phyloP scores from a whole-genome alignment of 2,797 vertebrate genomes.

The Manis crassicaudata region DNA sequence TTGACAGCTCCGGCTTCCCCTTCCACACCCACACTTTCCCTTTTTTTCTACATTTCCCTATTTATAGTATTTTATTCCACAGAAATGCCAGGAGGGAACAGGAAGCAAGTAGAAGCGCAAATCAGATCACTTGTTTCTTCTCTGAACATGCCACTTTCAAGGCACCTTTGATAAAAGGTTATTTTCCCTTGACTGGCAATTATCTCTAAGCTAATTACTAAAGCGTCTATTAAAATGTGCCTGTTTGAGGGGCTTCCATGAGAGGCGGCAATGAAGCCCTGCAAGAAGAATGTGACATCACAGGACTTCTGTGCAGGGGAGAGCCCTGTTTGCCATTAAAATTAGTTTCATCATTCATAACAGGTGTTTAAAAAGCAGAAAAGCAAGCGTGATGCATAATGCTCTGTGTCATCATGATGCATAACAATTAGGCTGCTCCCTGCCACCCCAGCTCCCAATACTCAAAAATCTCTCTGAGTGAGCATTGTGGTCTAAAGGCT shows the following conservation, averaged over 20 bases:
- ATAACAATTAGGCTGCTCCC: slow-evolving; percentile 74
- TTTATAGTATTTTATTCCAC: neutral
- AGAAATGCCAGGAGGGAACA: neutral
- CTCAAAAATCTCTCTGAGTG: slow-evolving; percentile 82
- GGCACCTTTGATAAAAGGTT: slow-evolving; percentile 49
- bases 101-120: accelerated
- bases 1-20: slow-evolving; percentile 75
- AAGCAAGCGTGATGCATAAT: slow-evolving; percentile 82
- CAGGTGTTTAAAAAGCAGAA: slow-evolving; percentile 84
- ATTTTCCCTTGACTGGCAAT: slow-evolving; percentile 66
- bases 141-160: neutral
- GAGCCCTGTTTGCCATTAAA: slow-evolving; percentile 73
- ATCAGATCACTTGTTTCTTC: neutral
- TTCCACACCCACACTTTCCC: slow-evolving; percentile 69
- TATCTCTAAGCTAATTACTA: slow-evolving; percentile 72
- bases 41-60: neutral
- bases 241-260: slow-evolving; percentile 41
- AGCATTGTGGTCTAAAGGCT: slow-evolving; percentile 85
- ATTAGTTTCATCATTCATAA: slow-evolving; percentile 83
- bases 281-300: slow-evolving; percentile 80
- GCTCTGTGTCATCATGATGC: slow-evolving; percentile 73
- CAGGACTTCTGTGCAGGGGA: slow-evolving; percentile 62
- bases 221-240: slow-evolving; percentile 57
- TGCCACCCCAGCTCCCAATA: slow-evolving; percentile 73
- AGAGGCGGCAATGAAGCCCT: slow-evolving; percentile 33